These are phyloP conservation scores for Hippocampus mohnikei DNA, from an alignment of 2,113 vertebrate species.

Conservation along the genomic window DNA sequence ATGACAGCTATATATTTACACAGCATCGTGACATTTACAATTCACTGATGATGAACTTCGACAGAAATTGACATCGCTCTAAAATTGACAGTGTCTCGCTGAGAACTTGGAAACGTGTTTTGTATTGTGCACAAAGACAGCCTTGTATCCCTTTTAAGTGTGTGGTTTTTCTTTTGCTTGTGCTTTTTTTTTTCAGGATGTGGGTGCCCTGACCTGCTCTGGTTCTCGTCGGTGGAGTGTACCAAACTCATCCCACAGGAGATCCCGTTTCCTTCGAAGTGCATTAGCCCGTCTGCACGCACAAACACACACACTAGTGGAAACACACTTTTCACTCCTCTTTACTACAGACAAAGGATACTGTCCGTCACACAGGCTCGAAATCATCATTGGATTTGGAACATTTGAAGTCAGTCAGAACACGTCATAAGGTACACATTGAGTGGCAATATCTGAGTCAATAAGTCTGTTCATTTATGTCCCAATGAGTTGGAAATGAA, in stretches of 20 bases:
- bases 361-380: constrained; percentile 23
- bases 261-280: constrained; percentile 94
- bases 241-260: constrained; percentile 94
- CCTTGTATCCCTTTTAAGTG: constrained; percentile 65
- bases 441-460: neutral
- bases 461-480: neutral
- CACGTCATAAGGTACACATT: neutral
- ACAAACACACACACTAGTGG: constrained; percentile 68
- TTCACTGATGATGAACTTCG: neutral
- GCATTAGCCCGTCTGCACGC: constrained; percentile 85
- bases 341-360: constrained; percentile 31
- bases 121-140: constrained; percentile 60
- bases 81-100: neutral
- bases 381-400: neutral
- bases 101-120: constrained; percentile 17
- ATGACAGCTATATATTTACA: too few relatives aligned
- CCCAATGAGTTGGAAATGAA: neutral
- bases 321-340: constrained; percentile 65
- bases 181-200: constrained; percentile 49
- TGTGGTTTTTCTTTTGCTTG: constrained; percentile 44
- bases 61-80: neutral
- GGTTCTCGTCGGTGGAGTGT: constrained; percentile 83
- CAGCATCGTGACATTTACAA: too few relatives aligned
- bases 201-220: constrained; percentile 67
- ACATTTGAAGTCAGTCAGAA: neutral